Evolutionary conservation across 2,888 invertebrate species (phyloP).

Genomic region (Tetragnatha montana): DNA sequence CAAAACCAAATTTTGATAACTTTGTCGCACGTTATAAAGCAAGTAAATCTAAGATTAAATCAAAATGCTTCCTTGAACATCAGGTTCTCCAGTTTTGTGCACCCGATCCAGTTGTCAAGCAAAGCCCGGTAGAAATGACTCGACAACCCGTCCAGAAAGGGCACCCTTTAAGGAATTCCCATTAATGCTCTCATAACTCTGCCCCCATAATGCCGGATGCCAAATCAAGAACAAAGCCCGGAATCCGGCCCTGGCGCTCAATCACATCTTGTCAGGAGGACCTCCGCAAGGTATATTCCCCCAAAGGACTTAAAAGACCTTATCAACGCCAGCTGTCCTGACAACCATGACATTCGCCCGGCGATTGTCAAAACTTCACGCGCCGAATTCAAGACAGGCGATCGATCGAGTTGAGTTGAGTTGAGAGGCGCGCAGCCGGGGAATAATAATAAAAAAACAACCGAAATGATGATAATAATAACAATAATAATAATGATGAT

Average conservation of each 20-base stretch:
- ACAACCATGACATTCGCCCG: slow-evolving; percentile 38
- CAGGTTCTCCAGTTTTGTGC: too few relatives aligned
- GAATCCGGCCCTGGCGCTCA: neutral
- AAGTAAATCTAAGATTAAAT: too few relatives aligned
- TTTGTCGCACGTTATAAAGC: too few relatives aligned
- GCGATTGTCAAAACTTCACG: slow-evolving; percentile 58
- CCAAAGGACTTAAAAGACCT: slow-evolving; percentile 28
- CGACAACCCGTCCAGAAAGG: too few relatives aligned
- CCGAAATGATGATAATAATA: slow-evolving; percentile 8
- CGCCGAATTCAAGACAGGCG: slow-evolving; percentile 18
- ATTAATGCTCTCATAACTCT: neutral
- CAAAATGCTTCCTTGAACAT: too few relatives aligned
- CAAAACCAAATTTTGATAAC: too few relatives aligned
- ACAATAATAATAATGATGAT: slow-evolving; percentile 50
- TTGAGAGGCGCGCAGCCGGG: neutral
- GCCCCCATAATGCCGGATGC: neutral
- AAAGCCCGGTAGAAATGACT: too few relatives aligned
- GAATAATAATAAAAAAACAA: neutral
- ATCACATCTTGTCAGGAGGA: slow-evolving; percentile 43
- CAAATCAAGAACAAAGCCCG: neutral
- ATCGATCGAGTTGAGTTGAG: slow-evolving; percentile 45
- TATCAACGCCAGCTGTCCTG: slow-evolving; percentile 61
- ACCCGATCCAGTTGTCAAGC: too few relatives aligned
- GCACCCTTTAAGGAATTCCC: neutral
- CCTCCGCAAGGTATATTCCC: slow-evolving; percentile 2